phyloP scores from a whole-genome alignment of 1,140 invertebrate genomes.

The Bombyx mori region DNA sequence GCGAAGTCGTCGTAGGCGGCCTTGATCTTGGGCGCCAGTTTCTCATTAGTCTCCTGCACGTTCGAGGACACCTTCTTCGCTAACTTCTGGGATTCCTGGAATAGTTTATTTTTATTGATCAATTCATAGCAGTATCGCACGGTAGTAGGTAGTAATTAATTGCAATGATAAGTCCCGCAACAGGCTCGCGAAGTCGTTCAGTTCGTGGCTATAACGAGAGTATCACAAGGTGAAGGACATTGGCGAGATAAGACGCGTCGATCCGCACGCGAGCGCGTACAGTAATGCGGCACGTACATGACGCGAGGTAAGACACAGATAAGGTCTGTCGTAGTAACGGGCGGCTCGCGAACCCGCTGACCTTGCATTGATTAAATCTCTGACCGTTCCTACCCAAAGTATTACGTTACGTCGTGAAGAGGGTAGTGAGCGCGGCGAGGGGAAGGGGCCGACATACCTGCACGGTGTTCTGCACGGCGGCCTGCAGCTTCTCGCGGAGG shows the following conservation, averaged over 20 bases:
- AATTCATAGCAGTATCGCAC: too few species aligned
- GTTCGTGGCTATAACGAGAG: neutral
- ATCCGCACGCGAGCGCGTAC: neutral
- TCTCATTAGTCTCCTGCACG: slow-evolving; percentile 47
- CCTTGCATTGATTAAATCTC: too few species aligned
- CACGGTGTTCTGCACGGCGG: slow-evolving; percentile 39
- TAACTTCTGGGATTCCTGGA: slow-evolving; percentile 43
- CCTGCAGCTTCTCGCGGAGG: slow-evolving; percentile 37
- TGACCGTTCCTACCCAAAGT: too few species aligned
- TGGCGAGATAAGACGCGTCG: neutral
- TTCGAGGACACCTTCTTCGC: slow-evolving; percentile 46
- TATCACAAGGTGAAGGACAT: neutral
- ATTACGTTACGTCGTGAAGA: too few species aligned
- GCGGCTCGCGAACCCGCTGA: too few species aligned
- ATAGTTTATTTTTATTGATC: neutral
- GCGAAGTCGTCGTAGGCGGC: slow-evolving; percentile 56
- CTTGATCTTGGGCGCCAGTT: slow-evolving; percentile 56
- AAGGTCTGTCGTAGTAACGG: neutral
- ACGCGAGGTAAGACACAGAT: neutral
- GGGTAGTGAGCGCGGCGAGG: too few species aligned
- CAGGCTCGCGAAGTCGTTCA: neutral
- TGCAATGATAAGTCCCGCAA: neutral
- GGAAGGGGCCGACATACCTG: slow-evolving; percentile 20
- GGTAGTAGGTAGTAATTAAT: too few species aligned
- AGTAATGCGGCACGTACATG: neutral